Conservation (phyloP, 1,140 invertebrate species). For the Macrocentrus cingulum region DNA sequence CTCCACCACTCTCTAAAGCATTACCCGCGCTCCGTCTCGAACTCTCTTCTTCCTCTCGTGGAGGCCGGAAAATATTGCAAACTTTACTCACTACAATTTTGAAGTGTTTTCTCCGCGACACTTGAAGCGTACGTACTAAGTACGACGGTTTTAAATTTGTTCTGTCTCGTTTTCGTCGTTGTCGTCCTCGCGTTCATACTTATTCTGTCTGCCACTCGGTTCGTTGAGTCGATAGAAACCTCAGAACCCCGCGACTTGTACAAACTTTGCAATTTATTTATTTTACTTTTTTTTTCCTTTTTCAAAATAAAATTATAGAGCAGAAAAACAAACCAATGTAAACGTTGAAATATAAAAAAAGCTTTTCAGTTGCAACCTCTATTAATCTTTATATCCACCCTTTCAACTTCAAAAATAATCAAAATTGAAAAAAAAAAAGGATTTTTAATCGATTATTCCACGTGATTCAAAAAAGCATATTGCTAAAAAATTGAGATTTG, state of each 20-base stretch:
- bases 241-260: too few relatives aligned
- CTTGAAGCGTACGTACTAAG: constrained; percentile 11
- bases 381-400: not conserved
- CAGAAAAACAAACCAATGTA: not conserved
- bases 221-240: not conserved
- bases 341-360: not conserved
- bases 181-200: not conserved
- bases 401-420: too few relatives aligned
- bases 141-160: constrained; percentile 20
- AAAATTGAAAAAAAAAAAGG: too few relatives aligned
- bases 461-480: too few relatives aligned
- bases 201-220: not conserved
- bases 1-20: constrained; percentile 1
- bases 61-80: constrained; percentile 16
- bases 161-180: constrained; percentile 3
- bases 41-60: constrained; percentile 3
- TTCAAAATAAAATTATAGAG: not conserved
- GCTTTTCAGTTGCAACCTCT: not conserved
- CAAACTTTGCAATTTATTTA: not conserved
- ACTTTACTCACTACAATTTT: constrained; percentile 20
- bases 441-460: too few relatives aligned
- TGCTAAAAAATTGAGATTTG: too few relatives aligned
- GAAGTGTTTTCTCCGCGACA: constrained; percentile 12
- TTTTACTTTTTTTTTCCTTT: not conserved
- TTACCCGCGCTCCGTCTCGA: not conserved